Base-by-base conservation (phyloP, 2,888 invertebrate genomes). In the Cecidostiba fungosa region DNA sequence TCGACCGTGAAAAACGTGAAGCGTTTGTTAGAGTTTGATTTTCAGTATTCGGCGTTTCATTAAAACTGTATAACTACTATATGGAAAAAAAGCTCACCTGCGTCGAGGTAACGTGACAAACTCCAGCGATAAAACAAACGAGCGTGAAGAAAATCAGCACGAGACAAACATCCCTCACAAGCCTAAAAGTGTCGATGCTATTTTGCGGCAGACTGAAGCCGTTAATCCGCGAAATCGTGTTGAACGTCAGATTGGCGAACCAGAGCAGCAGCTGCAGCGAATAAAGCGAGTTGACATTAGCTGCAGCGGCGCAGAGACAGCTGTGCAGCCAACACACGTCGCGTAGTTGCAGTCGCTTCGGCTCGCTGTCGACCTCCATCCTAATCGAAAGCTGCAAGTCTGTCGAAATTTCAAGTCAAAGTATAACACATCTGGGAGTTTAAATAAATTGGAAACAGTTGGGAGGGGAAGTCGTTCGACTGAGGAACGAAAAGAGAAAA, bases 271-370 rank as follows among this genome's bases (percentile, higher is more conserved):
- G 77, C 29, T 89, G 90, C 1, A 87, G 62, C 43, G 89, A 86
- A 47, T 90, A 91, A 1, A 89, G 88, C 16, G 89, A 88, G 77
- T 91, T 91, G 12, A 90, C 85, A 66, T 85, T 85, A 77, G 90
- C 89, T 0, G 89, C 88, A 0, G 91, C 90, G 19, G 87, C 88
- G 6, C 80, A 87, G 14, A 91, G 82, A 47, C 87, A 87, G 50
- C 85, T 88, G 36, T 90, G 90, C 73, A 90, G 76, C 89, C 91
- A 90, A 88, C 89, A 90, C n/a, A 89, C 87, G 29, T 91, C 89
- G 23, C 79, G 70, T n/a, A 79, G 32, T 19, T 70, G 50, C 6
- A 79, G 39, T n/a, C 79, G 29, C 5, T 79, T 79, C 3, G 16
- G 29, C 4, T 70, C 70, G 36, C 5, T 70, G 50, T 79, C 70